phyloP scores from a whole-genome alignment of 1,140 invertebrate genomes.

The Venturia canescens region DNA sequence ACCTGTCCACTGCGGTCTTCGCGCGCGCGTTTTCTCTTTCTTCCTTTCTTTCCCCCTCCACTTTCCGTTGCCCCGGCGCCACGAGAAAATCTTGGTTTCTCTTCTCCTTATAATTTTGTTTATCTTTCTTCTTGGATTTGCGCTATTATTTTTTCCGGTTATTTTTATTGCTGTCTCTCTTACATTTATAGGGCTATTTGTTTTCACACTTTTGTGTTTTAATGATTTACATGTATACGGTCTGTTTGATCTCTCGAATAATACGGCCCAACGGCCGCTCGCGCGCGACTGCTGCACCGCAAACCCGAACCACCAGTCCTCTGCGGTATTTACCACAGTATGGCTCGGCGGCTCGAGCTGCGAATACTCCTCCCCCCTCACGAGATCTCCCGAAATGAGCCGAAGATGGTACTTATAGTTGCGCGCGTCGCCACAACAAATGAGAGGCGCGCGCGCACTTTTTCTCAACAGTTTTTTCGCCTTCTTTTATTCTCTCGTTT shows the following conservation, averaged over 20 bases:
- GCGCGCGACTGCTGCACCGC: conserved; percentile 59
- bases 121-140: background rate
- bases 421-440: no score
- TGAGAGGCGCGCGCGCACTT: background rate
- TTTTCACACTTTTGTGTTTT: background rate
- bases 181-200: background rate
- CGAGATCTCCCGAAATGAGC: background rate
- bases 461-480: background rate
- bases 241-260: conserved; percentile 34
- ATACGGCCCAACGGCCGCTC: conserved; percentile 59
- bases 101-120: background rate
- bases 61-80: background rate
- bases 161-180: conserved; percentile 16
- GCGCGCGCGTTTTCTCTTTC: background rate
- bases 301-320: background rate
- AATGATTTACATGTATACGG: background rate
- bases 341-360: conserved; percentile 51
- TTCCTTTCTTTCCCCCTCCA: conserved; percentile 7
- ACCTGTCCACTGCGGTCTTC: conserved; percentile 1
- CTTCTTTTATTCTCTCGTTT: no score
- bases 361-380: conserved; percentile 44
- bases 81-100: background rate
- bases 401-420: background rate
- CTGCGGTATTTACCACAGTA: background rate
- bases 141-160: background rate